These are phyloP conservation scores for Fragum fragum DNA, from an alignment of 2,888 invertebrate species.

Conservation along the genomic window DNA sequence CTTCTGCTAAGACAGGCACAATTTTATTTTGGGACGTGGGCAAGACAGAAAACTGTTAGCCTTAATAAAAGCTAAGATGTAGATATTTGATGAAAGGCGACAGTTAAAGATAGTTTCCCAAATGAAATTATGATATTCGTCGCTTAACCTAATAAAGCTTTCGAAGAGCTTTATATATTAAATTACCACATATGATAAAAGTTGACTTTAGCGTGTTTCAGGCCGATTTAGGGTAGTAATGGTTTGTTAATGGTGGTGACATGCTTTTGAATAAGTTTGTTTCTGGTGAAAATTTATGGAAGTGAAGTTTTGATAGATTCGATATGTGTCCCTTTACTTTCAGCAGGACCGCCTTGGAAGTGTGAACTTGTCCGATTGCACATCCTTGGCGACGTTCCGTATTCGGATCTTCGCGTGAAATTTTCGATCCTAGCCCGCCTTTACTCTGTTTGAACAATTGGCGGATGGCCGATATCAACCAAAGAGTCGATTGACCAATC, in stretches of 20 bases:
- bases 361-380: too few species aligned
- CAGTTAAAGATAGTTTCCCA: conserved; percentile 18
- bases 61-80: neutral
- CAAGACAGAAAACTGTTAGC: neutral
- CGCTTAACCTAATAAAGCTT: conserved; percentile 19
- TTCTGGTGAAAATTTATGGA: neutral
- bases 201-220: conserved; percentile 11
- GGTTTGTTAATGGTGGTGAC: neutral
- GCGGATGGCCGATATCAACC: too few species aligned
- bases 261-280: neutral
- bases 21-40: too few species aligned
- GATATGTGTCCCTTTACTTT: too few species aligned
- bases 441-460: too few species aligned
- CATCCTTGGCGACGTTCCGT: too few species aligned
- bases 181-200: conserved; percentile 18
- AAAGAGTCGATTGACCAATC: too few species aligned
- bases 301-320: too few species aligned
- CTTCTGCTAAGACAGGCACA: too few species aligned
- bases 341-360: too few species aligned
- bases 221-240: neutral
- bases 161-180: conserved; percentile 11
- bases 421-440: too few species aligned
- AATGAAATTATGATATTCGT: conserved; percentile 25
- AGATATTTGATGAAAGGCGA: conserved; percentile 22
- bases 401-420: too few species aligned